Base-by-base conservation (phyloP, 2,888 invertebrate species). In the Nemapogon koenigi region DNA sequence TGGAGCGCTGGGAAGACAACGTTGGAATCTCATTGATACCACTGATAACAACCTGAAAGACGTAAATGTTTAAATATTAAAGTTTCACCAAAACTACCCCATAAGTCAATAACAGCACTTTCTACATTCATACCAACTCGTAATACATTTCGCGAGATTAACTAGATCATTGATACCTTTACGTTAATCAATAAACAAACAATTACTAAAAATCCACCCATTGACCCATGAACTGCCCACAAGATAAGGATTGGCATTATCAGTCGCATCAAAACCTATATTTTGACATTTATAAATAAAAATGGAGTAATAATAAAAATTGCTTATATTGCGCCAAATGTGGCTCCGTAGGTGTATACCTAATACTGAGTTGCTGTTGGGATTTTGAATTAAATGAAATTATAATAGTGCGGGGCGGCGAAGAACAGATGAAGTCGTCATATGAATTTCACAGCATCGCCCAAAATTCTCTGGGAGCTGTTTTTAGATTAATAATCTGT, bases 21-120 rank as follows among this genome's bases (percentile, higher is more conserved):
- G 62, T 50, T 41, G 68, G 70, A 37, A 62, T 71, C 37, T 81
- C 79, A 2, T 63, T 50, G 18, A 67, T 57, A 2, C 78, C 80
- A 37, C 76, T 81, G 43, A 86, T 70, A 37, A 83, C 81, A 31
- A 85, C 84, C 86, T 86, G 57, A 15, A 53, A 45, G 41, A 39
- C 42, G 33, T 33, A 40, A 33, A n/a, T n/a, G n/a, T n/a, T n/a
- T n/a, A n/a, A n/a, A n/a, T n/a, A n/a, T n/a, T 29, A 27, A 15
- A 7, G 16, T 27, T 13, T 25, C 10, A 16, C 36, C 26, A 4
- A 36, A 26, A 19, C 39, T 35, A 3, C n/a, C 13, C 3, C 17
- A 37, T 22, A 13, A 35, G 13, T n/a, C 10, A 25, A 40, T 15
- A 18, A 37, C n/a, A 18, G 11, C 8, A 19, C 13, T 4, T 18